These are phyloP conservation scores for Noturus placidus DNA, from an alignment of 2,113 vertebrate species.

Conservation along the genomic window DNA sequence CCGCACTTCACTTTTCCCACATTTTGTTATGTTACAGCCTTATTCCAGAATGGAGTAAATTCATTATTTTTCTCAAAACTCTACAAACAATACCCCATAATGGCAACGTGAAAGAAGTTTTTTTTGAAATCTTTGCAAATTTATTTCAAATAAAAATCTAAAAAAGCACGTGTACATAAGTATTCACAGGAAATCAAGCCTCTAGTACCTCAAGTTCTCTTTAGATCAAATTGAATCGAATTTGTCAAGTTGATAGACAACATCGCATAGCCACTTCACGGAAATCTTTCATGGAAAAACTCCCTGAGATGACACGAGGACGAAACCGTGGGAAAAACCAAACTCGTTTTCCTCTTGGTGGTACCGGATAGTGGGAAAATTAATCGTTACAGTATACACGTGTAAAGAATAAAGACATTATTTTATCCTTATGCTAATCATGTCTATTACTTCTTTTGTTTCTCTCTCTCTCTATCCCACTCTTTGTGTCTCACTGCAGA, in stretches of 20 bases:
- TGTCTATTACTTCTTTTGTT: background rate
- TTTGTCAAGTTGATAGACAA: background rate
- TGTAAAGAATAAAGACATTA: background rate
- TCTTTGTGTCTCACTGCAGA: constrained; percentile 70
- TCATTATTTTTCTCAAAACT: too few species aligned
- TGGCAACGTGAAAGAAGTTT: too few species aligned
- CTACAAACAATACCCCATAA: too few species aligned
- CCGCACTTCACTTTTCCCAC: too few species aligned
- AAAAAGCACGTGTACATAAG: too few species aligned
- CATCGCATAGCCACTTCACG: background rate
- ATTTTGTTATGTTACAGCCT: too few species aligned
- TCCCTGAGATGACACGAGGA: background rate
- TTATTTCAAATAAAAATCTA: too few species aligned
- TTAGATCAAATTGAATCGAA: background rate
- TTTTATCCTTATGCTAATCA: background rate
- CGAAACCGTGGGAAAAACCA: background rate
- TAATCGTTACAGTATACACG: background rate
- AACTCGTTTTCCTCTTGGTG: background rate
- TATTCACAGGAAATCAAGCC: background rate
- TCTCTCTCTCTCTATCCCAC: background rate
- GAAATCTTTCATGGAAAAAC: background rate
- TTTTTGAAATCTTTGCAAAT: too few species aligned
- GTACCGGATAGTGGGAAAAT: background rate
- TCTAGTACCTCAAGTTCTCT: background rate
- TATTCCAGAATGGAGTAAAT: too few species aligned